phyloP scores from a whole-genome alignment of 2,113 vertebrate genomes.

The Bubalus kerabau region DNA sequence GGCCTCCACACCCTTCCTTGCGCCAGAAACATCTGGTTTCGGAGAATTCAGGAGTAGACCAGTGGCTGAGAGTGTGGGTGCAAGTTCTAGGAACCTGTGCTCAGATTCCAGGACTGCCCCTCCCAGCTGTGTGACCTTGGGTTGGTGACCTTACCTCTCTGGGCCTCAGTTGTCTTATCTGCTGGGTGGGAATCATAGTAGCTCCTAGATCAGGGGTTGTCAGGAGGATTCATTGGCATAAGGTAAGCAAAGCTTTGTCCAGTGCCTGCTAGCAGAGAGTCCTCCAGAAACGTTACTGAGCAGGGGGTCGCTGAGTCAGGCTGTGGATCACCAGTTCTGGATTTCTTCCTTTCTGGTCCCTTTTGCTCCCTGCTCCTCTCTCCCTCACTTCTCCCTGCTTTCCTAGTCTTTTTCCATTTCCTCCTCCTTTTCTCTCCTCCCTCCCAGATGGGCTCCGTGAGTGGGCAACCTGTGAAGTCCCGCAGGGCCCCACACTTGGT shows the following conservation, averaged over 20 bases:
- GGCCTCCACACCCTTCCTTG: not conserved
- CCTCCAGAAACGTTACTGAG: fast-evolving
- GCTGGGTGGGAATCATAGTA: not conserved
- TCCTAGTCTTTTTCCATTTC: not conserved
- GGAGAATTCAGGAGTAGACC: not conserved
- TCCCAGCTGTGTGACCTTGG: not conserved
- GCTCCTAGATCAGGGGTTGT: not conserved
- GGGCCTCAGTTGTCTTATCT: not conserved
- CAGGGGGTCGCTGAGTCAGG: not conserved
- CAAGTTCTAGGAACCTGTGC: not conserved
- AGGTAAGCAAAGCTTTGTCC: not conserved
- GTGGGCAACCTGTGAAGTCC: not conserved
- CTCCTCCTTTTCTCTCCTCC: not conserved
- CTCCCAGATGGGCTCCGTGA: not conserved
- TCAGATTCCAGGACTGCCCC: not conserved
- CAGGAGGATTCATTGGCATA: not conserved
- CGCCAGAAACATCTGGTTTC: not conserved
- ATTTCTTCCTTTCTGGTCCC: not conserved
- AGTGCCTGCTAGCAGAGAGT: not conserved
- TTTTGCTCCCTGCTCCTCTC: not conserved
- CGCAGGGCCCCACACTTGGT: not conserved
- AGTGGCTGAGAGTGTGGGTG: not conserved
- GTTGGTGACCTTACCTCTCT: not conserved
- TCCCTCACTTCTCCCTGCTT: not conserved
- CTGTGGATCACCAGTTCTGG: not conserved